Base-by-base conservation (phyloP, 2,113 vertebrate genomes). In the Oreocharis arfaki region DNA sequence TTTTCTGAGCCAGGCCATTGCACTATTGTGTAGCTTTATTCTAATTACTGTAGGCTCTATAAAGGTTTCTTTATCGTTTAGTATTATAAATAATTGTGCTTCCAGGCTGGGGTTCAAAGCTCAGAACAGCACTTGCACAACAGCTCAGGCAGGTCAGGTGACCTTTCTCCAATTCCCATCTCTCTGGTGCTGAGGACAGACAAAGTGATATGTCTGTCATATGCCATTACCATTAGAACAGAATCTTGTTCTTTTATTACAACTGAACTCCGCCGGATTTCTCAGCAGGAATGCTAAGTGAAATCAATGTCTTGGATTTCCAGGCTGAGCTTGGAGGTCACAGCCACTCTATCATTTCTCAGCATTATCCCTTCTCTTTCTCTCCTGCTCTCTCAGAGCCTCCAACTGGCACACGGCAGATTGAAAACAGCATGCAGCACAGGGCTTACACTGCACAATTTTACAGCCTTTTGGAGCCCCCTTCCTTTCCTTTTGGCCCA, bases 281-380 rank as follows among this genome's bases (percentile, higher is more conserved):
- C 98, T 98, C 98, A 98, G 97, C 97, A 97, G 97, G 97, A 97
- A 97, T 97, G 98, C 97, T 97, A 98, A 98, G 98, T 96, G 97
- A 98, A 98, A 98, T 98, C 98, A 98, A 98, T 98, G 98, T 98
- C 97, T 98, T 97, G 98, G 98, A 98, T 98, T 98, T 98, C 98
- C 98, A 98, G 98, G 97, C 97, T 98, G 97, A 97, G 98, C 97
- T 97, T 97, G 97, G 98, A 98, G 98, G 98, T 98, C 98, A 97
- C 96, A 97, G 96, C 89, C 97, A 97, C 98, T 98, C 98, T 97
- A 97, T 98, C 98, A 98, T 98, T 98, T 98, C 98, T 98, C 98
- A 97, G 98, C 97, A 98, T 98, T 98, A 98, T 96, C 97, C 94
- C 76, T 97, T 97, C 96, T 92, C 94, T 84, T 70, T 75, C 67